phyloP scores from a whole-genome alignment of 1,140 invertebrate species.

The Drosophila triauraria region DNA sequence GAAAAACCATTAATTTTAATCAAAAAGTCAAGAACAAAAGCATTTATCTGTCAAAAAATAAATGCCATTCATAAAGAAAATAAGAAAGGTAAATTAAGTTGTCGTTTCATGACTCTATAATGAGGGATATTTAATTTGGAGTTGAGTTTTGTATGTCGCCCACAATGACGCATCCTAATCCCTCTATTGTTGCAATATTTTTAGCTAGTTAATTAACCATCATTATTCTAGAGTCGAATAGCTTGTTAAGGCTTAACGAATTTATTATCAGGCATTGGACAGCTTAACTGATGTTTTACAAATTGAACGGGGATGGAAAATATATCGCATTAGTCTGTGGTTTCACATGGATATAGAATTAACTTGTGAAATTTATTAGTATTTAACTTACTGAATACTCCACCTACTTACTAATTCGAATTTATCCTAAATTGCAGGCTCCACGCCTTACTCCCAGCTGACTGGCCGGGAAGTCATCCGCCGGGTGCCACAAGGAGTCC shows the following conservation, averaged over 20 bases:
- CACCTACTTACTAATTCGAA: neutral
- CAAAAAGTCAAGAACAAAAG: neutral
- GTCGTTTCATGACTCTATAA: slow-evolving; percentile 8
- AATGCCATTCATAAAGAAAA: neutral
- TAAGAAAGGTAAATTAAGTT: slow-evolving; percentile 12
- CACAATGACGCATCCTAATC: neutral
- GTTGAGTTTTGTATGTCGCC: neutral
- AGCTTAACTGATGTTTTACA: neutral
- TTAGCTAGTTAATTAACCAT: neutral
- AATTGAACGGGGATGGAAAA: neutral
- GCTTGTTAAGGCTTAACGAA: neutral
- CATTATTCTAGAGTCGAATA: neutral
- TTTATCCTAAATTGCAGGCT: slow-evolving; percentile 86
- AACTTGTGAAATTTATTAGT: neutral
- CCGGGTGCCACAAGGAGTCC: slow-evolving; percentile 90
- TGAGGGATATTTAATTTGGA: neutral
- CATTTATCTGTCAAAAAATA: slow-evolving; percentile 1
- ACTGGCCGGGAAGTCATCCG: slow-evolving; percentile 92
- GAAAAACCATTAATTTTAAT: neutral
- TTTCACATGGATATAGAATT: too few relatives aligned
- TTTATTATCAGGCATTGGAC: neutral
- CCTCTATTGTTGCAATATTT: neutral
- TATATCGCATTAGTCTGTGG: too few relatives aligned
- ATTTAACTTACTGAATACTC: neutral
- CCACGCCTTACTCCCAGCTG: slow-evolving; percentile 93